phyloP scores from a whole-genome alignment of 2,888 invertebrate genomes.

The Acanthopleura granulata region DNA sequence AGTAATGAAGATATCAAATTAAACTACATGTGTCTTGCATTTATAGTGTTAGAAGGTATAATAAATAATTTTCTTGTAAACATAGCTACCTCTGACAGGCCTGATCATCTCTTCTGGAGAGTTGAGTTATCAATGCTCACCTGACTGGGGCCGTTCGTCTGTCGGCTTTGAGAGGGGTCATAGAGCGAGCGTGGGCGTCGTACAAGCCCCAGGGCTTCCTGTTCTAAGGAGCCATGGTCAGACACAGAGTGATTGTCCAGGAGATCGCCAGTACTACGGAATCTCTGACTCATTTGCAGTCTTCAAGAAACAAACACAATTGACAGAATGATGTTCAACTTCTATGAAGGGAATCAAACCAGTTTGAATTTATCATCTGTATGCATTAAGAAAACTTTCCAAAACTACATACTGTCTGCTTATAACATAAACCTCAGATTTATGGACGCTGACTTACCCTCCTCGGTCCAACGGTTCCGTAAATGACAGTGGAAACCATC shows the following conservation, averaged over 20 bases:
- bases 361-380: no score
- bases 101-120: no score
- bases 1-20: no score
- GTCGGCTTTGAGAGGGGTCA: constrained; percentile 33
- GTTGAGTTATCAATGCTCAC: not conserved
- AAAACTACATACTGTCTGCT: no score
- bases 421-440: no score
- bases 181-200: constrained; percentile 48
- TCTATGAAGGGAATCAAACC: no score
- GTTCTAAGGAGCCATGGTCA: constrained; percentile 34
- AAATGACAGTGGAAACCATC: constrained; percentile 97
- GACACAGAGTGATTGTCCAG: constrained; percentile 41
- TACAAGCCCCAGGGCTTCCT: constrained; percentile 36
- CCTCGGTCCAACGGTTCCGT: constrained; percentile 80
- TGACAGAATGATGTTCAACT: no score
- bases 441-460: constrained; percentile 19
- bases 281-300: constrained; percentile 32
- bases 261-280: constrained; percentile 55
- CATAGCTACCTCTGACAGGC: no score
- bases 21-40: no score
- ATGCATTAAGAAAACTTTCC: no score
- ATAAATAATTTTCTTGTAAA: no score
- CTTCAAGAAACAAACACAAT: constrained; percentile 2
- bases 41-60: no score
- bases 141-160: not conserved